Base-by-base conservation (phyloP, 2,888 invertebrate genomes). In the Tethea ocularis region DNA sequence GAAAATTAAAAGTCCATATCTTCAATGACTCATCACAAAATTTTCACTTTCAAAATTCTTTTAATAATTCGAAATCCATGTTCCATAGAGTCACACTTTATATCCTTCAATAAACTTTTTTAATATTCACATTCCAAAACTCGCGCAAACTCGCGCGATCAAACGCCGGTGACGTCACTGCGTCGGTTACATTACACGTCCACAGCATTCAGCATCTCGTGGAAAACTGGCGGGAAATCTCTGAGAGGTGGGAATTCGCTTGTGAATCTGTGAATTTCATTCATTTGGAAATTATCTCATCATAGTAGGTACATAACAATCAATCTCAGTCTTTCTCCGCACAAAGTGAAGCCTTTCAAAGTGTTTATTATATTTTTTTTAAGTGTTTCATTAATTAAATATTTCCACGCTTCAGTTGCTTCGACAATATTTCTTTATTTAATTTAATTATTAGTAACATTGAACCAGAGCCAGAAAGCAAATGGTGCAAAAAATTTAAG, bases 201-300 rank as follows among this genome's bases (percentile, higher is more conserved):
- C 69, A 57, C 74, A 77, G 69, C 74, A 75, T 75, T 68, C 77
- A 74, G 63, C 61, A 74, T 77, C 77, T 78, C 70, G 69, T 58
- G 68, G 73, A 73, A 82, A 80, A 84, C 83, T 84, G 83, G 80
- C 81, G 83, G 80, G 80, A 69, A 82, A 81, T 75, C 70, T 59
- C 61, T 66, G 68, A 66, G 58, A 63, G 63, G 71, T 65, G 59
- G 60, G 57, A 66, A 59, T 51, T 51, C 56, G 29, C 24, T 11
- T 33, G 57, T 55, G 23, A 38, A 52, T 52, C 57, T 55, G 56
- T 36, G 26, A 20, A 51, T 15, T 51, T 51, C 55, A 26, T 55
- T 29, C 3, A 17, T 17, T 46, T 46, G 46, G 46, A 46, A 51
- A 23, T 29, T 23, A 20, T 22, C 24, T 46, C 52, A 46, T 24